These are phyloP conservation scores for Vultur gryphus DNA, from an alignment of 2,797 vertebrate species.

Conservation along the genomic window DNA sequence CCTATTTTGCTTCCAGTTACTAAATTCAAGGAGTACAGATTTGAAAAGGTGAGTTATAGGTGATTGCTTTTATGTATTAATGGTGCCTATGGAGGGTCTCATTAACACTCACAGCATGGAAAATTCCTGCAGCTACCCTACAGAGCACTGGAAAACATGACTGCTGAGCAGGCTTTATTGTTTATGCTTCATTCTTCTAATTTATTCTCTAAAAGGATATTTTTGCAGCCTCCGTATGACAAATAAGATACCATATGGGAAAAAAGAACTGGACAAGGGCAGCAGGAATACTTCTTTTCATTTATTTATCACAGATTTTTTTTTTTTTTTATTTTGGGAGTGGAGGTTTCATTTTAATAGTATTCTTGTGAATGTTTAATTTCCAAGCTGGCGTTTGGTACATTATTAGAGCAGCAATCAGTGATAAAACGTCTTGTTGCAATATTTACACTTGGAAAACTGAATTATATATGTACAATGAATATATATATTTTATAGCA, in stretches of 20 bases:
- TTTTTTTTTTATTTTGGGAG: constrained; percentile 8
- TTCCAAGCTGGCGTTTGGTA: constrained; percentile 2
- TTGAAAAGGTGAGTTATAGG: constrained; percentile 54
- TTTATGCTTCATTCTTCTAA: constrained; percentile 62
- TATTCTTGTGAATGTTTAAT: constrained; percentile 38
- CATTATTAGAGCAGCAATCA: neutral
- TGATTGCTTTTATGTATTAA: constrained; percentile 67
- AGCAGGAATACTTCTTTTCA: constrained; percentile 20
- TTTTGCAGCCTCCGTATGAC: constrained; percentile 48
- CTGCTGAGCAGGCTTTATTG: constrained; percentile 63
- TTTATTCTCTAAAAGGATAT: constrained; percentile 48
- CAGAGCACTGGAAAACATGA: constrained; percentile 60
- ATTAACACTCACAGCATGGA: constrained; percentile 70
- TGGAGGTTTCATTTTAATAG: neutral
- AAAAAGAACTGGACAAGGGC: constrained; percentile 45
- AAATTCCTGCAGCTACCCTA: constrained; percentile 53
- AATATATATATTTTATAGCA: neutral
- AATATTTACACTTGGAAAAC: neutral
- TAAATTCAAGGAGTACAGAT: constrained; percentile 13
- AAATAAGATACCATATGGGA: constrained; percentile 63
- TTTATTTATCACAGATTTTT: constrained; percentile 33
- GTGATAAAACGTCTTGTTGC: neutral
- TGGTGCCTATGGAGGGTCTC: constrained; percentile 51
- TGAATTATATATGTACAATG: neutral
- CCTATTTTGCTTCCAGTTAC: constrained; percentile 37